Evolutionary conservation across 2,113 vertebrate species (phyloP).

Genomic region (Macquaria ambigua): DNA sequence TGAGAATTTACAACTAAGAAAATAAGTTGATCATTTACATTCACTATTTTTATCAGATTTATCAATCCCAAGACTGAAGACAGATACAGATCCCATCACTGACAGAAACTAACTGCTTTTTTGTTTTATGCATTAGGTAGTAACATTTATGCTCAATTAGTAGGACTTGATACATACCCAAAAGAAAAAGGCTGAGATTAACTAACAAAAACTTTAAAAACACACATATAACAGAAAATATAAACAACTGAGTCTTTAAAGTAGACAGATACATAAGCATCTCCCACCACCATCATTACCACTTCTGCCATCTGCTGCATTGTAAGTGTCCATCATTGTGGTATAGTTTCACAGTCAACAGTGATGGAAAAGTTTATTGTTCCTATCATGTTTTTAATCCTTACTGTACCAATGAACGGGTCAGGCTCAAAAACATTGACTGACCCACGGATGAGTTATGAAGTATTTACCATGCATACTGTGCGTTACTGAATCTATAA

Average conservation of each 20-base stretch:
- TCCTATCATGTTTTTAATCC: background rate
- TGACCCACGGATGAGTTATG: background rate
- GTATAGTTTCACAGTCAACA: constrained; percentile 7
- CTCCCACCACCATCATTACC: background rate
- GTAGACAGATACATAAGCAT: background rate
- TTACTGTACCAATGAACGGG: background rate
- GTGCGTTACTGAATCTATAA: constrained; percentile 2
- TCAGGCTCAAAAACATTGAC: background rate
- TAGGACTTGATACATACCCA: background rate
- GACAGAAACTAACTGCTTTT: background rate
- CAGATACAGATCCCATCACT: background rate
- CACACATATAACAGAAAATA: constrained; percentile 3
- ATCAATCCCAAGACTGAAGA: background rate
- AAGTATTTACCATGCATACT: constrained; percentile 32
- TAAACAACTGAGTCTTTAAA: background rate
- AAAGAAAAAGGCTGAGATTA: background rate
- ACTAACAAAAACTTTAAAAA: background rate
- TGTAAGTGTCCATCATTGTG: constrained; percentile 8
- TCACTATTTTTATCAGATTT: background rate
- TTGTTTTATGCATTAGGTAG: background rate
- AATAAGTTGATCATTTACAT: background rate
- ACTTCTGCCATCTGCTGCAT: background rate
- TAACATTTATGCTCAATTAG: background rate
- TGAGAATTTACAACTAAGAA: background rate
- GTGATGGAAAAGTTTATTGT: constrained; percentile 18